Evolutionary conservation across 92 coral and sea anemone genomes (phyloP).

Genomic region (Phymanthus crucifer): DNA sequence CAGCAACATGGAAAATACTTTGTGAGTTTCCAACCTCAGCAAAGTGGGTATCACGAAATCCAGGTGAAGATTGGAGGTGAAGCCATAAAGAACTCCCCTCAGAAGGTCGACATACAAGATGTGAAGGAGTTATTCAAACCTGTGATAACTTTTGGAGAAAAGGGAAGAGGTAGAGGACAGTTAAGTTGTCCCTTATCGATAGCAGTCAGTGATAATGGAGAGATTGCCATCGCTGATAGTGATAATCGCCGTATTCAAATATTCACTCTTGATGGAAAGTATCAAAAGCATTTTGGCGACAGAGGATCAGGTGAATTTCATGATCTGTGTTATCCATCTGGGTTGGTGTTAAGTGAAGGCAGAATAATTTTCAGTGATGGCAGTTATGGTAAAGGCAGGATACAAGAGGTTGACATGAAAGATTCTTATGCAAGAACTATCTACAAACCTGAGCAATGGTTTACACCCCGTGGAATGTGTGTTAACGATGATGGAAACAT

Average conservation of each 20-base stretch:
- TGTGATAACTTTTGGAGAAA: background rate
- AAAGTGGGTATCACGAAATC: background rate
- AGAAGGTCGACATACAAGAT: background rate
- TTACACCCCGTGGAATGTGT: too few relatives aligned
- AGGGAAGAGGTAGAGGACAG: slow-evolving; percentile 1
- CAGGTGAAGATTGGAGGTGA: slow-evolving; percentile 16
- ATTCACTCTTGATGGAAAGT: background rate
- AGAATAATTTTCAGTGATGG: background rate
- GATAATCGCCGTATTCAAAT: background rate
- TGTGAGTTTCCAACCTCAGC: slow-evolving; percentile 1
- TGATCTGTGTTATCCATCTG: background rate
- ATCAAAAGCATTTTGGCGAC: background rate
- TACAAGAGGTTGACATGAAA: background rate
- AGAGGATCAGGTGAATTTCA: background rate
- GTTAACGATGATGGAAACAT: too few relatives aligned
- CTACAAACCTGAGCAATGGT: too few relatives aligned
- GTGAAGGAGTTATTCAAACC: background rate
- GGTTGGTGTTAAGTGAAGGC: background rate
- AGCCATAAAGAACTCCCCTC: slow-evolving; percentile 12
- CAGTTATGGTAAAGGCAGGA: background rate
- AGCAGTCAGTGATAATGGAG: slow-evolving; percentile 6
- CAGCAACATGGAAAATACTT: background rate
- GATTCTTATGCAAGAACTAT: background rate
- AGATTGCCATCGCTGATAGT: slow-evolving; percentile 1
- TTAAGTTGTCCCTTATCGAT: background rate